phyloP scores from a whole-genome alignment of 2,888 invertebrate genomes.

The Glaucopsyche alexis region DNA sequence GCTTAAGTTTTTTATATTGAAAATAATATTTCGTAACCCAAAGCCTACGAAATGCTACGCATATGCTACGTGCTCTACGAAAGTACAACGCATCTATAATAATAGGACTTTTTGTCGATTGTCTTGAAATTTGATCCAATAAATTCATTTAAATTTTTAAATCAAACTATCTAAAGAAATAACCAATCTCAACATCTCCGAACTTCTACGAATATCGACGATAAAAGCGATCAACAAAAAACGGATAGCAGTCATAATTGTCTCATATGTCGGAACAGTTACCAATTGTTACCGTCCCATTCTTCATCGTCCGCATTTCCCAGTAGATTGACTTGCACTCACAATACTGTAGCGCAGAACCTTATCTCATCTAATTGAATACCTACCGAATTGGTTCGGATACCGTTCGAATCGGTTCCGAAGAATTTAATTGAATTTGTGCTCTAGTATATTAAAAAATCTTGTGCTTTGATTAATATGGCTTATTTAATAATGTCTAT shows the following conservation, averaged over 20 bases:
- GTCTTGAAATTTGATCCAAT: neutral
- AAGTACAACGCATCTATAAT: neutral
- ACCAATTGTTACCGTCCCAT: slow-evolving; percentile 67
- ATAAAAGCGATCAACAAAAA: too few relatives aligned
- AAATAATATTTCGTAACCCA: neutral
- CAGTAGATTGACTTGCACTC: slow-evolving; percentile 69
- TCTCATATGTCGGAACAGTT: slow-evolving; percentile 55
- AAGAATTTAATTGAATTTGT: slow-evolving; percentile 46
- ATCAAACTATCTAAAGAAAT: too few relatives aligned
- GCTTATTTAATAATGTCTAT: neutral
- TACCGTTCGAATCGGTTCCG: slow-evolving; percentile 64
- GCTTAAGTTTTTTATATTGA: neutral
- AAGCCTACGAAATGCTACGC: neutral
- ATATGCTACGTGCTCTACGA: neutral
- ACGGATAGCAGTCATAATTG: neutral
- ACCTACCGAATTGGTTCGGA: slow-evolving; percentile 63
- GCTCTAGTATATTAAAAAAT: neutral
- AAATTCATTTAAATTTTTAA: too few relatives aligned
- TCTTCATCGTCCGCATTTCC: slow-evolving; percentile 68
- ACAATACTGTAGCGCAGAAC: slow-evolving; percentile 68
- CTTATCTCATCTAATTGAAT: slow-evolving; percentile 63
- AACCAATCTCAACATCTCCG: neutral
- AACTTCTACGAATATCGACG: neutral
- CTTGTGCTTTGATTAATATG: neutral
- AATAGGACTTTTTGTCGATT: neutral